Percentiles rank a stretch among this genome's conserved stretches.
Conservation (phyloP, 2,888 invertebrate genomes). For the Platynereis dumerilii region DNA sequence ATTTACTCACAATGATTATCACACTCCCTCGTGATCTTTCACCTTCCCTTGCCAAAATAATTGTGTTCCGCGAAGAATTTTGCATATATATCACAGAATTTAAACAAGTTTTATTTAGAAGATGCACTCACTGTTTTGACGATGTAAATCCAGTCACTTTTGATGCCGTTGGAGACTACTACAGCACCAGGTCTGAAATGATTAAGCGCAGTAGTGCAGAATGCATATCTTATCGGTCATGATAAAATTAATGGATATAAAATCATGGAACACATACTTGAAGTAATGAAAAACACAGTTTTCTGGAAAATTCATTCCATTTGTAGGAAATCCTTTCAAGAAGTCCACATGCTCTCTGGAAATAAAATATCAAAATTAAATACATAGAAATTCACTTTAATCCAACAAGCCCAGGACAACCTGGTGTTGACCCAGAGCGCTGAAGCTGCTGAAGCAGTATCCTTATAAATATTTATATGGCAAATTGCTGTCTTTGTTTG, state of each 20-base stretch:
- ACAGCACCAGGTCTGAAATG: conserved; percentile 47
- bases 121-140: conserved; percentile 54
- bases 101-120: no score
- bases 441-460: no score
- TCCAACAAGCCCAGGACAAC: not conserved
- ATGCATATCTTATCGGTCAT: not conserved
- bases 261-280: no score
- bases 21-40: no score
- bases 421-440: no score
- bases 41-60: no score
- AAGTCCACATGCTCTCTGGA: conserved; percentile 15
- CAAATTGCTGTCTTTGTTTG: no score
- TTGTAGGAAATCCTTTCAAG: conserved; percentile 28
- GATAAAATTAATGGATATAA: not conserved
- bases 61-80: no score
- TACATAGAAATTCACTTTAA: not conserved
- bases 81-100: no score
- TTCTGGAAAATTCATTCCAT: conserved; percentile 6
- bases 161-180: conserved; percentile 46
- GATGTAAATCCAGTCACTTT: conserved; percentile 53
- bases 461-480: no score
- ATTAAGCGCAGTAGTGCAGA: not conserved
- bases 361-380: not conserved
- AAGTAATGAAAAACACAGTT: conserved; percentile 32
- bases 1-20: no score